Percentiles rank a stretch among this genome's conserved stretches.
These are phyloP conservation scores for Coelopa frigida DNA, from an alignment of 1,140 invertebrate genomes.

Conservation along the genomic window DNA sequence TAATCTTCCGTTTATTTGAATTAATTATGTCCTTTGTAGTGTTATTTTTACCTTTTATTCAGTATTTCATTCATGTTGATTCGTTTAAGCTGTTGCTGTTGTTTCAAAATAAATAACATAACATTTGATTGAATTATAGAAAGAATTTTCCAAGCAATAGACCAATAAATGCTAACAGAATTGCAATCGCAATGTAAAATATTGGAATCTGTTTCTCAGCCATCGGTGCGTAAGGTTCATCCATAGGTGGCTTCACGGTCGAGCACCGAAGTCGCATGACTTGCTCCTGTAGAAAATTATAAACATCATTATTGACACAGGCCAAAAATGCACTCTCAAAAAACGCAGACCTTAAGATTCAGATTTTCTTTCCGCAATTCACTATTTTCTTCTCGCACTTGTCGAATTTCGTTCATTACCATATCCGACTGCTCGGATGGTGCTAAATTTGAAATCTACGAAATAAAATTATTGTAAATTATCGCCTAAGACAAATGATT, in stretches of 20 bases:
- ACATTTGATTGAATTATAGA: no score
- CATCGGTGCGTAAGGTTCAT: slow-evolving; percentile 39
- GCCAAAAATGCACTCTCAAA: neutral
- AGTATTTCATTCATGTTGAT: no score
- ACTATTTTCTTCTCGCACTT: slow-evolving; percentile 66
- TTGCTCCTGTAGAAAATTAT: slow-evolving; percentile 47
- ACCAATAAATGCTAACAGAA: slow-evolving; percentile 50
- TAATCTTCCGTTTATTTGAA: no score
- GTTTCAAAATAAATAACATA: no score
- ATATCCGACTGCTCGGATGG: slow-evolving; percentile 16
- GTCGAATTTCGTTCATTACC: slow-evolving; percentile 61
- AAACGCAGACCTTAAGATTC: slow-evolving; percentile 60
- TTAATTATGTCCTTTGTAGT: no score
- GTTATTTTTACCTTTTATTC: no score
- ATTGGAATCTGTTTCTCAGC: slow-evolving; percentile 47
- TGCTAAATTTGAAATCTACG: slow-evolving; percentile 20
- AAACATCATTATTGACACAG: slow-evolving; percentile 8
- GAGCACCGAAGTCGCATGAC: slow-evolving; percentile 48
- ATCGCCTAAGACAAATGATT: neutral
- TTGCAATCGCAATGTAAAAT: slow-evolving; percentile 48
- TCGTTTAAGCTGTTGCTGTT: no score
- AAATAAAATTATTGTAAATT: neutral
- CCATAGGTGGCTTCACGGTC: slow-evolving; percentile 23
- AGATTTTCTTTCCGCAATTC: slow-evolving; percentile 73
- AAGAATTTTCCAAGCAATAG: slow-evolving; percentile 54